Evolutionary conservation across 2,113 vertebrate species (phyloP), one percentile per base, ranked within the genome.

Genomic region (Pseudois nayaur): DNA sequence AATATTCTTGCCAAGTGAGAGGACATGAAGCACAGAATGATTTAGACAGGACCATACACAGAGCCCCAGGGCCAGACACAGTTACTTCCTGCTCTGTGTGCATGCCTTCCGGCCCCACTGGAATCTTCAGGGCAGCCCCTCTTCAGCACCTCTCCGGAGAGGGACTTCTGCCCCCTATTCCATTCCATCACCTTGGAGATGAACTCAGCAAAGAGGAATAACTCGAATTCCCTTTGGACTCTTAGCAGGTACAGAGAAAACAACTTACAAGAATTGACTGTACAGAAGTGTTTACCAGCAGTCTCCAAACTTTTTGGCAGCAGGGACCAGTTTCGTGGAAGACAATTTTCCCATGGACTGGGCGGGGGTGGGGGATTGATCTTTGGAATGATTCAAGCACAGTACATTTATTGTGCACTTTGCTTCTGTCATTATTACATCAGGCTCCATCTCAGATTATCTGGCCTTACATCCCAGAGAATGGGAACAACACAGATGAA

Each of bases 111-210:
- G 2, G 17, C 3, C 15, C 3, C 19, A 6, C 29, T 6, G 23
- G 43, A 36, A 29, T 57, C 67, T 57, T 55, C 19, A 23, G 60
- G n/a, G 57, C 25, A n/a, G 7, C 15, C 17, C 40, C 45, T 55
- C 62, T 36, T 29, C 23, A 36, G 74, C 1, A 2, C 6, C n/a
- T 91, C 54, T 11, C 31, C 27, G 17, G 33, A 67, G 11, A 57
- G 11, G 8, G 1, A 25, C 25, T 36, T 31, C 7, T 1, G 2
- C 8, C 5, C 11, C 1, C 9, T 31, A 3, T 15, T 3, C 16
- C 3, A 1, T 4, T 12, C 40, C 3, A 1, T 16, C 43, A 29
- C 4, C 36, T 45, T 48, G 43, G 40, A 67, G 8, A 71, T 36
- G 52, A 74, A 57, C 14, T 95, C 27, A 52, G 90, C 19, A 23